Conservation (phyloP, 2,888 invertebrate genomes). For the Pterobdella sp. region DNA sequence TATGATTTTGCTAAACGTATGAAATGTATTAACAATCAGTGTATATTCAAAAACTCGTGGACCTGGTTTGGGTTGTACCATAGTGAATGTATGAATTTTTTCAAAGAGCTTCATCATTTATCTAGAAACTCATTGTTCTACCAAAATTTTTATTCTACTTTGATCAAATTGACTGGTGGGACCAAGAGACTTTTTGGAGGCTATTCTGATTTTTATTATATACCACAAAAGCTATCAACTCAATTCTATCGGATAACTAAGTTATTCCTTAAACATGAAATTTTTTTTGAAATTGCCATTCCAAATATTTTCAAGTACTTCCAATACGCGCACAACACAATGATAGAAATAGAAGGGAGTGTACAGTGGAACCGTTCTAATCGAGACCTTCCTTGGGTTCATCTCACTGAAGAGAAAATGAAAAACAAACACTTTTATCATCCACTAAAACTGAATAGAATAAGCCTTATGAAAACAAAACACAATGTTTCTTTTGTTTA, state of each 20-base stretch:
- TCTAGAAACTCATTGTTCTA: not conserved
- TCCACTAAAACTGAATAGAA: conserved; percentile 32
- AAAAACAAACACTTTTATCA: conserved; percentile 33
- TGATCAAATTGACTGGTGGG: not conserved
- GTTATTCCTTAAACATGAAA: conserved; percentile 33
- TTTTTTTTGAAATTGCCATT: conserved; percentile 38
- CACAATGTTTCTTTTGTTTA: not conserved
- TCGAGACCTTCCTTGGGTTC: conserved; percentile 34
- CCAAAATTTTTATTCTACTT: not conserved
- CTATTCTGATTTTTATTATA: conserved; percentile 37
- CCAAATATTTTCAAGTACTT: conserved; percentile 35
- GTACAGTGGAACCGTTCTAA: conserved; percentile 29
- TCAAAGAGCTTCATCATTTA: conserved; percentile 26
- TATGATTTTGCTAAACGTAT: conserved; percentile 33
- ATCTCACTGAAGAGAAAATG: conserved; percentile 33
- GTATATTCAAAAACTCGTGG: conserved; percentile 36
- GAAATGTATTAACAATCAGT: conserved; percentile 37
- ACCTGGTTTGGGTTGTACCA: conserved; percentile 38
- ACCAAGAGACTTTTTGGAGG: conserved; percentile 29
- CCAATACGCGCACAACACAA: conserved; percentile 17
- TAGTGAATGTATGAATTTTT: conserved; percentile 19
- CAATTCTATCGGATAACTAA: conserved; percentile 31
- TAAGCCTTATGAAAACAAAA: not conserved
- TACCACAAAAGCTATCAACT: conserved; percentile 33
- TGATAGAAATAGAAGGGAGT: conserved; percentile 29